Conservation (phyloP, 2,113 vertebrate species). For the Barbus barbus region DNA sequence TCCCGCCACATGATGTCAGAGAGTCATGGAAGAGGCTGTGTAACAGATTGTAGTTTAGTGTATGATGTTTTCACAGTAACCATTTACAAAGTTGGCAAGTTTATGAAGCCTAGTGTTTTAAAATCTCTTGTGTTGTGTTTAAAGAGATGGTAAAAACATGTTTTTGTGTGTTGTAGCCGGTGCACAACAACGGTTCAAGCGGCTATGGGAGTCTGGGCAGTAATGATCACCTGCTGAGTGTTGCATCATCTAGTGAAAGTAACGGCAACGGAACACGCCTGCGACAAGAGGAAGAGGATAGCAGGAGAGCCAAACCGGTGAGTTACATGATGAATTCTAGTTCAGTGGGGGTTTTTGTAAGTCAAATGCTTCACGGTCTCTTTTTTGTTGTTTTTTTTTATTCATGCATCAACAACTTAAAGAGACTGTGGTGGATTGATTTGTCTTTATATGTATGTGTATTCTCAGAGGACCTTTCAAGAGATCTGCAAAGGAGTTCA, state of each 20-base stretch:
- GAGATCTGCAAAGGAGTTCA: constrained; percentile 80
- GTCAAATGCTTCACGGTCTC: neutral
- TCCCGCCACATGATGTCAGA: neutral
- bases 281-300: constrained; percentile 72
- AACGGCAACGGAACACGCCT: constrained; percentile 68
- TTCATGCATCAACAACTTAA: neutral
- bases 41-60: neutral
- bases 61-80: neutral
- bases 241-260: constrained; percentile 88
- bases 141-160: neutral
- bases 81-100: neutral
- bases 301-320: constrained; percentile 77
- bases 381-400: neutral
- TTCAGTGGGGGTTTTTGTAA: neutral
- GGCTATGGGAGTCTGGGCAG: constrained; percentile 88
- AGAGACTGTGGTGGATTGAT: neutral
- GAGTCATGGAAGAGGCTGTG: neutral
- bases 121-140: neutral
- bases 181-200: constrained; percentile 88
- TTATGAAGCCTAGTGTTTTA: neutral
- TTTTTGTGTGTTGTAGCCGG: constrained; percentile 75
- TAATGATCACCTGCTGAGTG: constrained; percentile 85
- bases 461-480: constrained; percentile 76
- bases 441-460: neutral
- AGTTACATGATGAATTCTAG: constrained; percentile 60